These are phyloP conservation scores for Chymomyza costata DNA, from an alignment of 1,140 invertebrate species.

Conservation along the genomic window DNA sequence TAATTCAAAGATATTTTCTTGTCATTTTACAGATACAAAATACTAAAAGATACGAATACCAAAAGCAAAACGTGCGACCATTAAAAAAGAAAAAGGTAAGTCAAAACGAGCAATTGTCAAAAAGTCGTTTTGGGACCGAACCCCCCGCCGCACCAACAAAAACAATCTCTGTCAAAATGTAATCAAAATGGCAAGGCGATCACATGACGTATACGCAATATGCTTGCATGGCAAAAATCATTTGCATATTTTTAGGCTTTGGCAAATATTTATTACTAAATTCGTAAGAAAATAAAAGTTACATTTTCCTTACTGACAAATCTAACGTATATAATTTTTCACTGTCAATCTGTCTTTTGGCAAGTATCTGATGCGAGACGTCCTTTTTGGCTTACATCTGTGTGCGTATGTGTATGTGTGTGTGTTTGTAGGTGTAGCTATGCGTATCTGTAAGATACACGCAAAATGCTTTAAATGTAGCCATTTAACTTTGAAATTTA, in stretches of 20 bases:
- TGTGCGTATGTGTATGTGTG: constrained; percentile 32
- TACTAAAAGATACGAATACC: background rate
- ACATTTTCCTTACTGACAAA: no score
- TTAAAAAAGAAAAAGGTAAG: constrained; percentile 30
- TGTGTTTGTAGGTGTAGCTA: no score
- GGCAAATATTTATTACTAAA: constrained; percentile 47
- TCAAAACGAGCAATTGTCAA: no score
- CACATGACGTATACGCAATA: constrained; percentile 17
- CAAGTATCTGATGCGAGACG: no score
- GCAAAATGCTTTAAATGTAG: no score
- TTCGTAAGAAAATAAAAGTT: no score
- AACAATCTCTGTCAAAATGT: constrained; percentile 30
- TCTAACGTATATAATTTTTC: constrained; percentile 41
- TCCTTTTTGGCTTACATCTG: no score
- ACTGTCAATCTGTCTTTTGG: constrained; percentile 38
- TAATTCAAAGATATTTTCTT: constrained; percentile 23
- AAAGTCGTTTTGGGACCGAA: no score
- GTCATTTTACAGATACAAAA: constrained; percentile 45
- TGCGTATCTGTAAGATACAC: no score
- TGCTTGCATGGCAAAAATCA: constrained; percentile 6
- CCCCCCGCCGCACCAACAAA: no score
- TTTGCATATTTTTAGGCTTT: constrained; percentile 56
- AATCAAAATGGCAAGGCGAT: constrained; percentile 11
- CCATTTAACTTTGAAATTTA: no score
- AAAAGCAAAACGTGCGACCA: constrained; percentile 11